phyloP scores from a whole-genome alignment of 2,797 vertebrate species.

The Furcifer pardalis region DNA sequence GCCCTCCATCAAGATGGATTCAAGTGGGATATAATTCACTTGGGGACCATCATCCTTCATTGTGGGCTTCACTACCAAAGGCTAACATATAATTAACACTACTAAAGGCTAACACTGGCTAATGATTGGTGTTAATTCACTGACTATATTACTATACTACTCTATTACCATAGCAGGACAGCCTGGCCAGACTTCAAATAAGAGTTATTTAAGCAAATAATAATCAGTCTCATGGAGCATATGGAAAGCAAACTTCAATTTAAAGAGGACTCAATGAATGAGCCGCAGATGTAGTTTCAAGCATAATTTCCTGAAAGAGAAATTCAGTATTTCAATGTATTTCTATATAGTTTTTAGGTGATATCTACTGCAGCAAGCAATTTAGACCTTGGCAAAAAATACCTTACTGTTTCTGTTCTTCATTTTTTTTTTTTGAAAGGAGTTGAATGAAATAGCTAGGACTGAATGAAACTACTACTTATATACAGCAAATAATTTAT shows the following conservation, averaged over 20 bases:
- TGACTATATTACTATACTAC: too few species aligned
- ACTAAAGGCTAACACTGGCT: too few species aligned
- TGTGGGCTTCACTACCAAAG: too few species aligned
- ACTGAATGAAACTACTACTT: constrained; percentile 54
- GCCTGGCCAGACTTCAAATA: too few species aligned
- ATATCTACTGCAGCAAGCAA: neutral
- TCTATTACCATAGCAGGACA: too few species aligned
- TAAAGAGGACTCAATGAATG: neutral
- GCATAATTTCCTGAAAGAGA: neutral
- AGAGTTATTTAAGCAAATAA: neutral
- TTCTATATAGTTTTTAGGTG: neutral
- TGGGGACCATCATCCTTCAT: too few species aligned
- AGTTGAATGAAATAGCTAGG: constrained; percentile 33
- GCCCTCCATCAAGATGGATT: too few species aligned
- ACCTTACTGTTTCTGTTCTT: neutral
- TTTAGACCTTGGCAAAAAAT: constrained; percentile 16
- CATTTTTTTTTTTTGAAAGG: neutral
- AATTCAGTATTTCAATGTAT: neutral
- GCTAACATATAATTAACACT: too few species aligned
- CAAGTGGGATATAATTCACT: too few species aligned
- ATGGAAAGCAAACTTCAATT: neutral
- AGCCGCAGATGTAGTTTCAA: neutral
- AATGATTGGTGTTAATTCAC: too few species aligned
- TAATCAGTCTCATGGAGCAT: neutral
- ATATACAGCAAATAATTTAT: constrained; percentile 53